A percentile compares a stretch with the other conserved stretches of the same genome.
These are phyloP conservation scores for Heterodera schachtii DNA, from an alignment of 1,140 invertebrate genomes.

Conservation along the genomic window DNA sequence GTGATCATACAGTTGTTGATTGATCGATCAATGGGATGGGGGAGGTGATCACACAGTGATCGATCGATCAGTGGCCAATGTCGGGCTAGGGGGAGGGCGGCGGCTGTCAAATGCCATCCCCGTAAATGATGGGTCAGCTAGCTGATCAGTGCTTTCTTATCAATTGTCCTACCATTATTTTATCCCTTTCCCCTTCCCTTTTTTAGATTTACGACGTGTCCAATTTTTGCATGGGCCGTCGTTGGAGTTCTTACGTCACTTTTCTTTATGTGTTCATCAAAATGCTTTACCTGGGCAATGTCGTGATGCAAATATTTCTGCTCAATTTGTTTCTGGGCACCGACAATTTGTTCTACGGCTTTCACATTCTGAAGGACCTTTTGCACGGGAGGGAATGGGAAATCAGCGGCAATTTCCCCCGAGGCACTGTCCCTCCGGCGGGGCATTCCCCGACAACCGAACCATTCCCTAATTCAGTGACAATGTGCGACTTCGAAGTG, in stretches of 20 bases:
- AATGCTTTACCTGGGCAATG: slow-evolving; percentile 69
- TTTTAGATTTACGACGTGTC: slow-evolving; percentile 65
- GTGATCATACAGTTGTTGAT: too few species aligned
- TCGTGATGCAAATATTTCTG: slow-evolving; percentile 70
- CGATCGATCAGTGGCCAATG: too few species aligned
- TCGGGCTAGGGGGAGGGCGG: too few species aligned
- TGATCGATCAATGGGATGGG: too few species aligned
- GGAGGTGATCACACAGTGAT: too few species aligned
- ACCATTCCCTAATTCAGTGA: slow-evolving; percentile 58
- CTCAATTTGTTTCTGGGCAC: slow-evolving; percentile 69
- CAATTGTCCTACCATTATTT: too few species aligned
- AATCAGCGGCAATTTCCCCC: slow-evolving; percentile 68
- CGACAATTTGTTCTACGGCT: slow-evolving; percentile 69
- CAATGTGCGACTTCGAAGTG: slow-evolving; percentile 71
- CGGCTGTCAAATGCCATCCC: too few species aligned
- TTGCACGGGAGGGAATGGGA: slow-evolving; percentile 68
- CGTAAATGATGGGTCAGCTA: too few species aligned
- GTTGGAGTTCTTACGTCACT: slow-evolving; percentile 70
- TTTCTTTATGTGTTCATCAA: slow-evolving; percentile 69
- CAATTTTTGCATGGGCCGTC: slow-evolving; percentile 65
- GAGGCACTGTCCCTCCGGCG: slow-evolving; percentile 38
- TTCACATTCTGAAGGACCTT: slow-evolving; percentile 69
- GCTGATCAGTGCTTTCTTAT: too few species aligned
- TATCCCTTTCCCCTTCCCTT: too few species aligned
- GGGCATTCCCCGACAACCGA: neutral